phyloP scores from a whole-genome alignment of 2,797 vertebrate genomes.

The Sphenodon punctatus region DNA sequence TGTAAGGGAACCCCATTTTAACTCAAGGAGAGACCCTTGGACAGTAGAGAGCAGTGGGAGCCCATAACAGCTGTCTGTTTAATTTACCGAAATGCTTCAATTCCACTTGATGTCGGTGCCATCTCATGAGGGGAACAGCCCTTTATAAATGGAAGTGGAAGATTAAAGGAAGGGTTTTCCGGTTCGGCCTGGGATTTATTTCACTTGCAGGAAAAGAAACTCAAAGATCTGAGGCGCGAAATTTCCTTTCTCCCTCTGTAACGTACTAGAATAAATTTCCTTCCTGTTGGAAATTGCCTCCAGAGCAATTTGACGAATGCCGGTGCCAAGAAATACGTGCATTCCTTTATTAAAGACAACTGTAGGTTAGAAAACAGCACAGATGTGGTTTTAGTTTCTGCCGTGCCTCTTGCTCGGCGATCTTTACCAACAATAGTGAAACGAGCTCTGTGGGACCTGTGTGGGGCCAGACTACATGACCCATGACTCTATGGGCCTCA shows the following conservation, averaged over 20 bases:
- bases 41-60: background rate
- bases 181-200: background rate
- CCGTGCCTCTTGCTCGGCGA: background rate
- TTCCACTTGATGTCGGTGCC: background rate
- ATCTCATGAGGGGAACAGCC: background rate
- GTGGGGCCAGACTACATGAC: too few species aligned
- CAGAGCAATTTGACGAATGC: background rate
- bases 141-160: background rate
- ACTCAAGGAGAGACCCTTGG: background rate
- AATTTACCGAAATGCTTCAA: fast-evolving
- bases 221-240: background rate
- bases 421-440: background rate
- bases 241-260: background rate
- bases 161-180: background rate
- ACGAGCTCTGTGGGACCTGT: background rate
- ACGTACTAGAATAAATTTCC: background rate
- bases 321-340: background rate
- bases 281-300: background rate
- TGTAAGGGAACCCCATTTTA: too few species aligned
- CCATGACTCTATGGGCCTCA: too few species aligned
- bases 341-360: slow-evolving; percentile 14
- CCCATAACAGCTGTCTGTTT: background rate
- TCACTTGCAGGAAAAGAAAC: background rate
- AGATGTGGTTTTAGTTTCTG: background rate
- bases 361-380: background rate